Evolutionary conservation across 2,113 vertebrate genomes (phyloP), one percentile per base, ranked within the genome.

Genomic region (Rhadina sibilatrix): DNA sequence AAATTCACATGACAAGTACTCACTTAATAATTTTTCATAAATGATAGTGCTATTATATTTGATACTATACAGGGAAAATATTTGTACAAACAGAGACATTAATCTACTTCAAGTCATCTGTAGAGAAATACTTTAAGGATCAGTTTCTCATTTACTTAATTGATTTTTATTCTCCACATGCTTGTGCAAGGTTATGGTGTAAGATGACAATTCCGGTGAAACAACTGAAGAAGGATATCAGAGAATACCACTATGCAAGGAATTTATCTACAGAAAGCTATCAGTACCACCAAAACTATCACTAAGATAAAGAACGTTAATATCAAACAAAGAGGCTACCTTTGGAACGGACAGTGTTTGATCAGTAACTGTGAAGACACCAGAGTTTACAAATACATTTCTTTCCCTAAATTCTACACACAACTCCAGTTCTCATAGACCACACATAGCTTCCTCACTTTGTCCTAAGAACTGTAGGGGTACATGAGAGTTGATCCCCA

Each of bases 1-100:
- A 88, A 92, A 95, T 86, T 93, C 90, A 94, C 84, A 90, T 80
- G 87, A 96, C 88, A 93, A 75, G 47, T 93, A 83, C 56, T 90
- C 54, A 69, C 59, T 80, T 87, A 78, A 90, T 91, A 3, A 71
- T 74, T 94, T 83, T 59, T 91, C 76, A 86, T 69, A 90, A 93
- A 47, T 50, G 54, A 83, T 90, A 86, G 40, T 1, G 1, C 56
- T 86, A 88, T 79, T 91, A 84, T 71, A 96, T 64, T 57, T 80
- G 60, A 80, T 70, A 81, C 46, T 66, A 76, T 90, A 66, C 60
- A 85, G 28, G 78, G 63, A 72, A 87, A 83, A 83, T 28, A 33
- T 37, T 68, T 78, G 33, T 86, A 86, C 54, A 87, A 87, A 53
- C 63, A 87, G 47, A 82, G 15, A 9, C 61, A 84, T 94, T 74